Evolutionary conservation across 64 coral and sea anemone species (phyloP), one percentile per base, ranked within the genome.

Genomic region (Montipora efflorescens): DNA sequence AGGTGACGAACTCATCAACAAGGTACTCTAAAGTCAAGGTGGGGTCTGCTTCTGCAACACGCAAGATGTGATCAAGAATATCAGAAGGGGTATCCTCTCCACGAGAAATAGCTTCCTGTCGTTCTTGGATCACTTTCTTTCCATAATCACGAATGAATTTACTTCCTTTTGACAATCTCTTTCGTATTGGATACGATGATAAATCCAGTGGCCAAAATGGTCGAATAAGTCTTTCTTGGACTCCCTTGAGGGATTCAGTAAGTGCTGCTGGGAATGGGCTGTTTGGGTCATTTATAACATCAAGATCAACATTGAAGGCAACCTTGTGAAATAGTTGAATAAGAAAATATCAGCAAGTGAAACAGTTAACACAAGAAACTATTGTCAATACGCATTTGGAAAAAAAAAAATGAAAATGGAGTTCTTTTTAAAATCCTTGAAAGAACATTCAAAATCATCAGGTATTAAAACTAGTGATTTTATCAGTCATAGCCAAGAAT

Each of bases 1-100:
- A 96, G 6, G 95, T 94, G 19, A 82, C 47, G 77, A 96, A 96
- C 19, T 96, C 88, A 74, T 96, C 95, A 6, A 94, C 22, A 52
- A 96, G 78, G 16, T 96, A 80, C 7, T 94, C 88, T 59, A 91
- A 75, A 48, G 81, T 87, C 6, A 78, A 28, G n/a, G 66, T 88
- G 14, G 87, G 5, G 5, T 96, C 87, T 25, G 66, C 73, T 73
- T 89, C 76, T 15, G 80, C 82, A 11, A 90, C 90, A 53, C 61
- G 59, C 11, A 96, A 83, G 62, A 96, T 91, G 48, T 96, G 95
- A 9, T 80, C 67, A 43, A 96, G 67, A 48, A 96, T 79, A 78
- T 96, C 95, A 21, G 20, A 36, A 8, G 79, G 95, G 7, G 61
- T 84, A 13, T 90, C 9, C 6, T 80, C 48, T n/a, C 75, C 81